Percentiles rank a stretch among this genome's conserved stretches.
Evolutionary conservation across 2,797 vertebrate species (phyloP).

Genomic region (Champsocephalus esox): DNA sequence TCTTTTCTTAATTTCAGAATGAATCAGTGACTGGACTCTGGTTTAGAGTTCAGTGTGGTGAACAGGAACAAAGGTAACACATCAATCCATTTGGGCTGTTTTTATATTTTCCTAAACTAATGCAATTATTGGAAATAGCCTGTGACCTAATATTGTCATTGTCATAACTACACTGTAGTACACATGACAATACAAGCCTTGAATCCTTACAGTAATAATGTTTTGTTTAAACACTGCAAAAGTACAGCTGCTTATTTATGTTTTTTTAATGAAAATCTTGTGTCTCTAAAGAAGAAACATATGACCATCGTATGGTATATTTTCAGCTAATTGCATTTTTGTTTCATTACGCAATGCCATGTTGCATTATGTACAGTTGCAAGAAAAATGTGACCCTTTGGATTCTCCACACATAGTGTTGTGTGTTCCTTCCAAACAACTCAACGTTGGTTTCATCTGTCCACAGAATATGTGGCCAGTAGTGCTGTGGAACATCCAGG

Average conservation of each 20-base stretch:
- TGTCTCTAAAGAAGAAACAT: background rate
- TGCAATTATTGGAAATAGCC: background rate
- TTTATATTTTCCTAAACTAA: background rate
- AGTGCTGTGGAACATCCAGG: too few relatives aligned
- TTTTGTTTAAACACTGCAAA: background rate
- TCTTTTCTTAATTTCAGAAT: conserved; percentile 74
- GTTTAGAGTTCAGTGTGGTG: conserved; percentile 5
- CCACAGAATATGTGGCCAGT: too few relatives aligned
- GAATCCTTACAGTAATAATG: background rate
- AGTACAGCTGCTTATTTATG: conserved; percentile 5
- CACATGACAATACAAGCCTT: too few relatives aligned
- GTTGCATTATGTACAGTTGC: background rate
- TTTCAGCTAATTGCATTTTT: too few relatives aligned
- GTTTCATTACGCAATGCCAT: background rate
- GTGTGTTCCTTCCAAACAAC: too few relatives aligned
- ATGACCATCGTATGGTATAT: too few relatives aligned
- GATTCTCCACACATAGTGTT: too few relatives aligned
- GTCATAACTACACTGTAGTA: too few relatives aligned
- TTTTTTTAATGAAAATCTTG: background rate
- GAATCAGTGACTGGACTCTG: conserved; percentile 19
- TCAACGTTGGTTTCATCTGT: too few relatives aligned
- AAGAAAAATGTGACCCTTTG: too few relatives aligned
- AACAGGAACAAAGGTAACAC: background rate
- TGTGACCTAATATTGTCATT: too few relatives aligned
- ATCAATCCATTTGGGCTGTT: background rate